Base-by-base conservation (phyloP, 2,888 invertebrate genomes). In the Falcaria lacertinaria region DNA sequence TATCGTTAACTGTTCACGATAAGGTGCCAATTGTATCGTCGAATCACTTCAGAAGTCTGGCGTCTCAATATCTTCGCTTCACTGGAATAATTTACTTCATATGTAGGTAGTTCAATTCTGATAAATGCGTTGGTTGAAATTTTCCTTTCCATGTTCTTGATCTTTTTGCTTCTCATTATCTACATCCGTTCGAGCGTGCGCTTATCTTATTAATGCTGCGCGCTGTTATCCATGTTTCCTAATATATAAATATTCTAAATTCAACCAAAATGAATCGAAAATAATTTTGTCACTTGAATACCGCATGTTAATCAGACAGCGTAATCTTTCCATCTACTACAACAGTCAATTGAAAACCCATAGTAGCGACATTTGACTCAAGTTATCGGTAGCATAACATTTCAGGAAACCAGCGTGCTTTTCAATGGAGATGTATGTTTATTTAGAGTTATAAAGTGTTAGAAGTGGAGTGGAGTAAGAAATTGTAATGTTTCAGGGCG, bases 401-500 rank as follows among this genome's bases (percentile, higher is more conserved):
- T 19, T 35, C 13, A 6, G 17, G 17, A 19, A 16, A 8, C 6
- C 15, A 4, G 22, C 15, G 8, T 14, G 8, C 14, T 15, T 15
- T 15, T 11, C 22, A 13, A 34, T 15, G 11, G n/a, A 2, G 16
- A 19, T 19, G 28, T 28, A 19, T 22, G 15, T 25, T 37, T 37
- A 37, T 37, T 25, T 37, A n/a, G n/a, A n/a, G 14, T 25, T 4
- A 3, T 28, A 11, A 1, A 15, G 13, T 15, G 37, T 11, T 37
- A 49, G 35, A 19, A 51, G 28, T 52, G 41, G 47, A 51, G 28
- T 52, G 41, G 47, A 55, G 51, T 44, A 44, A 47, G 58, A 52
- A 52, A 52, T 51, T 52, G 33, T 50, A 39, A 57, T 51, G 54
- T 86, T 83, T 65, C 86, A 87, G 88, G 84, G 78, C 81, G 85